Evolutionary conservation across 2,113 vertebrate genomes (phyloP), one percentile per base, ranked within the genome.

Genomic region (Casuarius casuarius): DNA sequence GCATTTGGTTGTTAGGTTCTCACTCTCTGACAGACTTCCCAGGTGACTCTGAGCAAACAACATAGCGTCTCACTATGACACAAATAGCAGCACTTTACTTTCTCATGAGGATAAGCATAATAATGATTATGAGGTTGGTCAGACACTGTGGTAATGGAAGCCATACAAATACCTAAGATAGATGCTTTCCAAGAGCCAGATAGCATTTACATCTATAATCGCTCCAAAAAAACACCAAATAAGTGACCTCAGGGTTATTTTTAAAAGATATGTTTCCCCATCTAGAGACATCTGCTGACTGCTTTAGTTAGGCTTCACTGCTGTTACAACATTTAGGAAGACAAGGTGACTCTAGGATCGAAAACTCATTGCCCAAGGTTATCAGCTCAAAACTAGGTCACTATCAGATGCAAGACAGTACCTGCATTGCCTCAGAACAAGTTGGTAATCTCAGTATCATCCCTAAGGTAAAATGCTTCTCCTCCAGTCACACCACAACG

Each of bases 111-210:
- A 48, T 16, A 40, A 72, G 52, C 62, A 9, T 7, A 2, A 31
- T 19, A 42, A 13, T 5, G 65, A 65, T 46, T 29, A 46, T 58
- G 38, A 52, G 72, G 44, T 2, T 67, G 77, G 56, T 72, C 3
- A 1, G 35, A 84, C 29, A 23, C 84, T 1, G 0, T 5, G 29
- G 51, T 4, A 40, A 83, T 31, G 54, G 63, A 33, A 88, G 29
- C 49, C 63, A 71, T 1, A 5, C 35, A 92, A 63, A 87, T 35
- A 92, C 61, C 65, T 91, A 77, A 92, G 68, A 71, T 1, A 87
- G n/a, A 75, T 42, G 65, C 92, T 38, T 68, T 80, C 76, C 91
- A 74, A 92, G 83, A 58, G 82, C 26, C 59, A 88, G 75, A 61
- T 56, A 84, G 67, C 18, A 12, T 63, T 84, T 46, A 58, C 73